Conservation (phyloP, 2,888 invertebrate species). For the Lymantria monacha region DNA sequence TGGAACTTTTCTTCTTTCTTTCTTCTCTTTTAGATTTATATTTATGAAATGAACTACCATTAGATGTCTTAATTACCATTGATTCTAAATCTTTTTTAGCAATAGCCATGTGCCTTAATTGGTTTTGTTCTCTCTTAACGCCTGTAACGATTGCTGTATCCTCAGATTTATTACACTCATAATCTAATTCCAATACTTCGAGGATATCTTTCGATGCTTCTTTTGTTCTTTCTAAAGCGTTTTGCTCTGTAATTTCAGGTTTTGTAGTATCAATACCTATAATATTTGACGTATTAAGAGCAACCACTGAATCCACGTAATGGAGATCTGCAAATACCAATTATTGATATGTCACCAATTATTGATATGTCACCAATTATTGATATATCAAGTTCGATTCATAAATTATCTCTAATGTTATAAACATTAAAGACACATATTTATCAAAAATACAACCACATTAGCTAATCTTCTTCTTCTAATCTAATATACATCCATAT, state of each 20-base stretch:
- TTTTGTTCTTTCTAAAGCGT: conserved; percentile 46
- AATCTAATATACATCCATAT: no score
- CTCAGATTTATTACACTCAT: conserved; percentile 34
- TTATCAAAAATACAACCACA: no score
- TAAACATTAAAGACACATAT: no score
- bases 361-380: background rate
- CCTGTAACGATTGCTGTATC: conserved; percentile 39
- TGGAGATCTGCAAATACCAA: background rate
- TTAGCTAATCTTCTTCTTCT: no score
- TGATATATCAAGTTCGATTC: no score
- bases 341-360: background rate
- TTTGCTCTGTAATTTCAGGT: conserved; percentile 18
- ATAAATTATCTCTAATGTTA: no score
- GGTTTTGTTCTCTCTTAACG: conserved; percentile 32
- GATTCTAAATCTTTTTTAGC: conserved; percentile 11
- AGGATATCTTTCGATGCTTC: conserved; percentile 53
- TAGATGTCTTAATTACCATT: conserved; percentile 20
- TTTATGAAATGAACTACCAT: conserved; percentile 16
- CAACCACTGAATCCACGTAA: background rate
- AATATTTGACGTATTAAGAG: background rate
- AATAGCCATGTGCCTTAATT: conserved; percentile 7
- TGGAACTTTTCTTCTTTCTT: conserved; percentile 34
- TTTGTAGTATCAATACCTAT: conserved; percentile 1
- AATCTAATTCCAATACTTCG: conserved; percentile 29
- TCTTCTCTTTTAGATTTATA: conserved; percentile 23